Base-by-base conservation (phyloP, 2,797 vertebrate genomes). In the Halcyon badia region DNA sequence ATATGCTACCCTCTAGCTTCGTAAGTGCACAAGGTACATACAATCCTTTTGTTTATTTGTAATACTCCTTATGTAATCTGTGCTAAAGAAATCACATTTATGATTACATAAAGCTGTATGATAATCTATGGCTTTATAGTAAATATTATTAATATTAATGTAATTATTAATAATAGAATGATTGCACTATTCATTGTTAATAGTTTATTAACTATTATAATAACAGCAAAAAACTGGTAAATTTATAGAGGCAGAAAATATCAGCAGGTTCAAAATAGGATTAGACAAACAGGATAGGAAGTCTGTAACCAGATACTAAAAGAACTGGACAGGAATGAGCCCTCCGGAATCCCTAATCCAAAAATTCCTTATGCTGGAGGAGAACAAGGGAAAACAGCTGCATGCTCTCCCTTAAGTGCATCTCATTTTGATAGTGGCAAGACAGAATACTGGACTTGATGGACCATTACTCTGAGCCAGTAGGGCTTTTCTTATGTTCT, bases 391-490 rank as follows among this genome's bases (percentile, higher is more conserved):
- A 37, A 69, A 76, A 44, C 10, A 89, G 61, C 10, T 54, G 37
- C 21, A 54, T 8, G 3, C 4, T 21, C 9, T 84, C 37, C 22
- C 41, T 37, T 31, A 85, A 72, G 7, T 78, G 6, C 19, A 64
- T n/a, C 72, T 56, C 44, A 28, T 62, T 92, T 61, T 87, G 51
- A 21, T 66, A 12, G 51, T 48, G 39, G 71, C 68, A 80, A 77
- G 17, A 28, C 20, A 79, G 54, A 84, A 66, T 28, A 19, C 35
- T 49, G 42, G 42, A 39, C 84, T 89, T 72, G 68, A 73, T 37
- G 84, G 39, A 79, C 84, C 84, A 79, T 90, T 73, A 72, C 11
- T 48, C 75, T 80, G 60, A 95, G 82, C 56, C 84, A 77, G 65
- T 1, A 80, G 68, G 64, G 60, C 64, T 85, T 84, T 94, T 80